phyloP scores from a whole-genome alignment of 1,140 invertebrate genomes.

The Aethina tumida region DNA sequence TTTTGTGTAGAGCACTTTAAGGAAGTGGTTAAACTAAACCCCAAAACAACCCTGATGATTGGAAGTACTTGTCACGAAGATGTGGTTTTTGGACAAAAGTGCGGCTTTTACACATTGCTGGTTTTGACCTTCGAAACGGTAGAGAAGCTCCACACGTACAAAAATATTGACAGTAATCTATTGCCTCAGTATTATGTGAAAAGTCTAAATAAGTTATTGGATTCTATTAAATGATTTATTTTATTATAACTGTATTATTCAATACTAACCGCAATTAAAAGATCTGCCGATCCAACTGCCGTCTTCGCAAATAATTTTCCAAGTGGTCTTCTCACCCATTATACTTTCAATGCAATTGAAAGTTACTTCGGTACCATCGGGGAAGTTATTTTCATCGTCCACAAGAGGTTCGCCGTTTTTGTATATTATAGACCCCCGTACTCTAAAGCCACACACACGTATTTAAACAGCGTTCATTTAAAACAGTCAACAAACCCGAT shows the following conservation, averaged over 20 bases:
- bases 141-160: too few species aligned
- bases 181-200: too few species aligned
- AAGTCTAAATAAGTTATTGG: neutral
- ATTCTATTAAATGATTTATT: neutral
- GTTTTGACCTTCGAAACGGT: too few species aligned
- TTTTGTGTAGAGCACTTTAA: too few species aligned
- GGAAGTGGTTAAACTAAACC: too few species aligned
- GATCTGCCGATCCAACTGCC: slow-evolving; percentile 72
- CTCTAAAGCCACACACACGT: slow-evolving; percentile 33
- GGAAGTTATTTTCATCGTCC: slow-evolving; percentile 47
- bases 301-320: slow-evolving; percentile 74
- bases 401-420: slow-evolving; percentile 43
- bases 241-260: slow-evolving; percentile 22
- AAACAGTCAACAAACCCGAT: too few species aligned
- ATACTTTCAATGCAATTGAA: slow-evolving; percentile 71
- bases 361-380: slow-evolving; percentile 68
- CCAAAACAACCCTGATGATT: too few species aligned
- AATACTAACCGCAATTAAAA: slow-evolving; percentile 66
- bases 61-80: too few species aligned
- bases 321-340: slow-evolving; percentile 67
- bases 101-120: too few species aligned
- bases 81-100: too few species aligned
- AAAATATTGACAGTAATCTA: too few species aligned
- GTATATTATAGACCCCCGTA: slow-evolving; percentile 57
- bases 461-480: neutral